These are phyloP conservation scores for Microtus oregoni DNA, from an alignment of 2,113 vertebrate species.

Conservation along the genomic window DNA sequence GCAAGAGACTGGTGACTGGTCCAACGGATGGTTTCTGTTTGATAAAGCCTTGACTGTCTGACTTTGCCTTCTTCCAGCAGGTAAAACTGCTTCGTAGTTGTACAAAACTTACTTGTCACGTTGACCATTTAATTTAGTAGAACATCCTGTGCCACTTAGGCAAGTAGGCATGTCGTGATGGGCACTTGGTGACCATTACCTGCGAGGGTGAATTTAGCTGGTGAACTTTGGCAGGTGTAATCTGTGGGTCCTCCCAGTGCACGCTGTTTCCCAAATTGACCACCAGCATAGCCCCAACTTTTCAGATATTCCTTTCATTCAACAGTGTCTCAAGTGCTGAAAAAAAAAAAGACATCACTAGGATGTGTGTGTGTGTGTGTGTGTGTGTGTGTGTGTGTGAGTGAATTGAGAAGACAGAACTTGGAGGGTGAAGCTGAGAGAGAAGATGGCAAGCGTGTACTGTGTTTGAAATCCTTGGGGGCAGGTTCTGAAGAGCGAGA, in stretches of 20 bases:
- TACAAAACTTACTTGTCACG: background rate
- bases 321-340: background rate
- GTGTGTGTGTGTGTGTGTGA: background rate
- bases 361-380: background rate
- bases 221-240: background rate
- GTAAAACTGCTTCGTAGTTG: background rate
- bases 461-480: background rate
- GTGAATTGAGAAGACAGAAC: slow-evolving; percentile 13
- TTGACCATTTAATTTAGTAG: background rate
- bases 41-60: background rate
- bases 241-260: background rate
- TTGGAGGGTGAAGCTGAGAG: background rate
- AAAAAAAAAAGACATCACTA: slow-evolving; percentile 38
- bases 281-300: background rate
- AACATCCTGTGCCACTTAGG: background rate
- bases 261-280: slow-evolving; percentile 8
- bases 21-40: slow-evolving; percentile 14
- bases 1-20: background rate
- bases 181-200: background rate
- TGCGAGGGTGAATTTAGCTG: slow-evolving; percentile 12
- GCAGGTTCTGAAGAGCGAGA: slow-evolving; percentile 12
- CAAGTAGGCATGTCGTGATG: background rate
- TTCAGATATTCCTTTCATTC: slow-evolving; percentile 28
- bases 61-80: background rate
- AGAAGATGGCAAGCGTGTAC: background rate